Conservation (phyloP, 2,888 invertebrate species). For the Clanis bilineata region DNA sequence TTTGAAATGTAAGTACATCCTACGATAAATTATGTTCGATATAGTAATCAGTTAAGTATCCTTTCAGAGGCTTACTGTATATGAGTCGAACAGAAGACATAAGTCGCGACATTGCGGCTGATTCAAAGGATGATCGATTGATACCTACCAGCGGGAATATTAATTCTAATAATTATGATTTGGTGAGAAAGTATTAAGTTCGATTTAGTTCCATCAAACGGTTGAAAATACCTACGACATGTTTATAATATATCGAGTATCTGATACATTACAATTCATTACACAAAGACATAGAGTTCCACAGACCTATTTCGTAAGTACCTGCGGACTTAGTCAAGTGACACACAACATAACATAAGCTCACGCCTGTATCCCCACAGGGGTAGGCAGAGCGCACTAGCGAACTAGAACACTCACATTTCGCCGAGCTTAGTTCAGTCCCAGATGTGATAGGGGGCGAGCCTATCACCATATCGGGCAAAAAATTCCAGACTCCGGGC, state of each 20-base stretch:
- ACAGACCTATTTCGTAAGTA: too few species aligned
- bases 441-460: too few species aligned
- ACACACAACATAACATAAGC: too few species aligned
- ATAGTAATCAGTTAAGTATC: conserved; percentile 29
- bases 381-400: too few species aligned
- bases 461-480: too few species aligned
- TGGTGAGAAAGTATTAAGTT: conserved; percentile 11
- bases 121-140: conserved; percentile 54
- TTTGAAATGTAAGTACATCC: conserved; percentile 23
- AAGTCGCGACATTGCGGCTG: conserved; percentile 37
- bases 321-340: too few species aligned
- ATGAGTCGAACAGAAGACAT: conserved; percentile 33
- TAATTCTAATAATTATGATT: conserved; percentile 11
- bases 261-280: not conserved
- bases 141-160: conserved; percentile 14
- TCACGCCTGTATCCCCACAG: too few species aligned
- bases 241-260: not conserved
- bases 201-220: not conserved
- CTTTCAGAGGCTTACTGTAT: conserved; percentile 30
- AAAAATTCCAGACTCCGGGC: too few species aligned
- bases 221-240: not conserved
- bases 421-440: too few species aligned
- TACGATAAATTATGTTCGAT: conserved; percentile 25
- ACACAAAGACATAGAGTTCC: not conserved
- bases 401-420: too few species aligned